A percentile compares a stretch with the other conserved stretches of the same genome.
phyloP scores from a whole-genome alignment of 2,113 vertebrate species.

The Zosterops pallidus region DNA sequence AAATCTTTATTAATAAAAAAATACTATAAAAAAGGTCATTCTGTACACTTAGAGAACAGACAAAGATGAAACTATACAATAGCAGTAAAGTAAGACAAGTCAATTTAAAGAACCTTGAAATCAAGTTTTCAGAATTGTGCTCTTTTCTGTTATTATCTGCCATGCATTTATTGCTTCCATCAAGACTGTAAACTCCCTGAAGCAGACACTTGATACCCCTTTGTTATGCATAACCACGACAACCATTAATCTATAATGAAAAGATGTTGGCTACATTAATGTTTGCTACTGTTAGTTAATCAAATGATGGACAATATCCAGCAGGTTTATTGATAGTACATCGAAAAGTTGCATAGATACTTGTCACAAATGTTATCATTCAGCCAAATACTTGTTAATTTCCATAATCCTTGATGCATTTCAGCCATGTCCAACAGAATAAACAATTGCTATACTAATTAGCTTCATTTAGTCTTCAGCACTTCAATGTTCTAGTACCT shows the following conservation, averaged over 20 bases:
- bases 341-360: neutral
- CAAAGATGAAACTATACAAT: neutral
- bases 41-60: neutral
- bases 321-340: neutral
- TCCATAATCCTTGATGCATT: neutral
- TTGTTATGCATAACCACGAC: neutral
- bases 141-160: neutral
- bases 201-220: neutral
- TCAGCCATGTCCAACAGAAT: neutral
- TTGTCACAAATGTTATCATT: neutral
- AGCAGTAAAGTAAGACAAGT: neutral
- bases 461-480: neutral
- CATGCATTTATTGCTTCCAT: neutral
- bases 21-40: conserved; percentile 4
- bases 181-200: neutral
- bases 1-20: conserved; percentile 42
- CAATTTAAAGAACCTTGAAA: neutral
- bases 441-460: neutral
- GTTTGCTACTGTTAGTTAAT: neutral
- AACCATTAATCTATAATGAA: neutral
- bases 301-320: neutral
- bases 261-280: neutral
- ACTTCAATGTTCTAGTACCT: neutral
- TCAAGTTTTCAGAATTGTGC: neutral
- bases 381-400: neutral